Conservation (phyloP, 2,113 vertebrate species). For the Lichenostomus cassidix region DNA sequence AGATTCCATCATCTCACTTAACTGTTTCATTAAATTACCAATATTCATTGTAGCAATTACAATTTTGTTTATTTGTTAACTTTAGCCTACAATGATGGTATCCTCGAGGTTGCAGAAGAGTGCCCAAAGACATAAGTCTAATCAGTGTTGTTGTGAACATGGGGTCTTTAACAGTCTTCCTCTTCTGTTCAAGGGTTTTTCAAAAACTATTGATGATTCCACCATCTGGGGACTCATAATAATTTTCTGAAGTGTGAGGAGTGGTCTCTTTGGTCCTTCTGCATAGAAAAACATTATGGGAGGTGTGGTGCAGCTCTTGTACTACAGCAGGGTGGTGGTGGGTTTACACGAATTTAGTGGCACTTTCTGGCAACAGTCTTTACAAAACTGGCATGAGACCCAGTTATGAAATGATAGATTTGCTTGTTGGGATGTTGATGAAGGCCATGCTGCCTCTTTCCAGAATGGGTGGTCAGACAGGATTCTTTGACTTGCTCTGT, state of each 20-base stretch:
- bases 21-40: neutral
- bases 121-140: neutral
- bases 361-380: neutral
- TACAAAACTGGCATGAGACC: fast-evolving
- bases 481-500: neutral
- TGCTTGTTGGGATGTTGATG: neutral
- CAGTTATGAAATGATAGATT: neutral
- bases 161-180: neutral
- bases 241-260: neutral
- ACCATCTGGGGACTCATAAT: neutral
- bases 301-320: neutral
- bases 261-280: neutral
- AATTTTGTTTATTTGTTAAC: neutral
- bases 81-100: neutral
- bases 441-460: neutral
- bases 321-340: neutral
- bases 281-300: neutral
- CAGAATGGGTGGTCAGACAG: neutral
- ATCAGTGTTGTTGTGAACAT: neutral
- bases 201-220: neutral
- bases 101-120: neutral
- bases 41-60: neutral
- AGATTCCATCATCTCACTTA: neutral
- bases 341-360: neutral
- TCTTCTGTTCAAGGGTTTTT: neutral